These are phyloP conservation scores for Vulpes ferrilata DNA, from an alignment of 2,113 vertebrate species.

Conservation along the genomic window DNA sequence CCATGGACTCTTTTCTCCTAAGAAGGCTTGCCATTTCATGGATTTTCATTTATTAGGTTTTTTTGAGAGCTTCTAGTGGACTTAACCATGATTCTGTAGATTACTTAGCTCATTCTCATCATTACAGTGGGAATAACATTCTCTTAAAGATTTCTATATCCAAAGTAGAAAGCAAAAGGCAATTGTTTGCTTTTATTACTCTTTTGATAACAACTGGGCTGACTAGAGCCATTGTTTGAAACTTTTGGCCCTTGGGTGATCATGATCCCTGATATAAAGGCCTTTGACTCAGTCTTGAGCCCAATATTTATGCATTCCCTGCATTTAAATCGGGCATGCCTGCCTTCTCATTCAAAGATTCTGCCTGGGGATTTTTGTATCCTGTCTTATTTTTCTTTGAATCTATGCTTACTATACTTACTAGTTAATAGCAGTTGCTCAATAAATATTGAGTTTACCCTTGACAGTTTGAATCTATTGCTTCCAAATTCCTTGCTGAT, in stretches of 20 bases:
- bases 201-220: not conserved
- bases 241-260: not conserved
- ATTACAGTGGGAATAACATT: not conserved
- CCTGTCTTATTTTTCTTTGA: not conserved
- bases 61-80: not conserved
- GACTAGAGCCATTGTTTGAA: not conserved
- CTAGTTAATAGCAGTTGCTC: not conserved
- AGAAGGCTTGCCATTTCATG: not conserved
- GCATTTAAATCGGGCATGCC: not conserved
- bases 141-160: not conserved
- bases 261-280: not conserved
- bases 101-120: not conserved
- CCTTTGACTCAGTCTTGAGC: not conserved
- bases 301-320: not conserved
- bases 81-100: not conserved
- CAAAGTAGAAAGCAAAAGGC: not conserved
- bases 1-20: not conserved
- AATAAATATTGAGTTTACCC: not conserved
- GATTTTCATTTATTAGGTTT: not conserved
- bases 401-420: not conserved
- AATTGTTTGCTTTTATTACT: not conserved
- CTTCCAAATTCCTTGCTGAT: not conserved
- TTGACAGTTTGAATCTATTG: not conserved
- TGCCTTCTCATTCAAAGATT: slow-evolving; percentile 23
- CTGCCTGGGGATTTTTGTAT: not conserved